A percentile compares a stretch with the other conserved stretches of the same genome.
phyloP scores from a whole-genome alignment of 2,888 invertebrate species.

The Cerastis leucographa region DNA sequence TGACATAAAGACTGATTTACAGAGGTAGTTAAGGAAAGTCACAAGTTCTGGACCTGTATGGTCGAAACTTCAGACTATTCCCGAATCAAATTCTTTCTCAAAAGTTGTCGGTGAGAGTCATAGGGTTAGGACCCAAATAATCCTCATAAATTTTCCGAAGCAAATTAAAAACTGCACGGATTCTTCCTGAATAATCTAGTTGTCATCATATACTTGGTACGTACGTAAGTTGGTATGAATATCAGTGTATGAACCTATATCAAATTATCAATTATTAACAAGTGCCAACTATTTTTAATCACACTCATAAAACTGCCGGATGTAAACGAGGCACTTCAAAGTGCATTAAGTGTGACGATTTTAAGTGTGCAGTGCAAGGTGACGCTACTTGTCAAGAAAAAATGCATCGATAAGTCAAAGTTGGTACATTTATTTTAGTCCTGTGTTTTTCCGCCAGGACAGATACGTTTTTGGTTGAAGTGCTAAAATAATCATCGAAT shows the following conservation, averaged over 20 bases:
- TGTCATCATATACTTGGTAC: background rate
- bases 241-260: background rate
- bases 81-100: background rate
- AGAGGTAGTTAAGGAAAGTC: background rate
- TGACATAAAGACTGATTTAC: background rate
- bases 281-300: slow-evolving; percentile 26
- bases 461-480: no score
- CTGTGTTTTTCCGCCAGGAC: no score
- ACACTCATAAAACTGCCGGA: background rate
- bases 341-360: background rate
- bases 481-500: slow-evolving; percentile 26
- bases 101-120: background rate
- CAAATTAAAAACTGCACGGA: background rate
- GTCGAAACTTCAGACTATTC: background rate
- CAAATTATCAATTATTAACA: slow-evolving; percentile 3
- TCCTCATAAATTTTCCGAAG: background rate
- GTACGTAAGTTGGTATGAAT: background rate
- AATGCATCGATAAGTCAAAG: no score
- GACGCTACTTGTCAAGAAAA: no score
- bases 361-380: no score
- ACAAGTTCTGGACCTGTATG: background rate
- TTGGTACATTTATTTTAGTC: no score
- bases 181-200: background rate
- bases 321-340: slow-evolving; percentile 24
- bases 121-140: background rate